Evolutionary conservation across 2,888 invertebrate genomes (phyloP), one percentile per base, ranked within the genome.

Genomic region (Platerodrilus igneus): DNA sequence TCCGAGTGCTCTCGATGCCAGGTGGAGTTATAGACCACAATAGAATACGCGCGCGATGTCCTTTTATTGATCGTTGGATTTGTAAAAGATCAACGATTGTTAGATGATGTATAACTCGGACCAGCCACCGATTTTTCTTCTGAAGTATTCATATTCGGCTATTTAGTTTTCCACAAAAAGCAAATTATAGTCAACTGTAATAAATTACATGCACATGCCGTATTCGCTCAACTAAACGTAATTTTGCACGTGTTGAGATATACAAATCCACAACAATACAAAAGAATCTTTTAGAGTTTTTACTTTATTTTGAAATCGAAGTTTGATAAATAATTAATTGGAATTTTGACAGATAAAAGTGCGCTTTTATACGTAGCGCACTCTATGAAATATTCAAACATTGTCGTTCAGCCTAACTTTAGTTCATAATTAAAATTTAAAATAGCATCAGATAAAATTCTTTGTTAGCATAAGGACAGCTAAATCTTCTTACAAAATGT

Each of bases 91-190:
- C 51, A 48, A 45, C 31, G 51, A 50, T 57, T 52, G 48, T 55
- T 43, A 41, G 43, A 35, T 18, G 37, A 50, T 42, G 40, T 39
- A 37, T 45, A 41, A 47, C 45, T 44, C 39, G 51, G 52, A 51
- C 54, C 51, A 50, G 53, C 55, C 54, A 57, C 52, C 56, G 51
- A 54, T 54, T 56, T 56, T 50, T 39, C 42, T 41, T 29, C 19
- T 28, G 20, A 37, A 41, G 39, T 40, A 37, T 47, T 29, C 41
- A 40, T 39, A 30, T 37, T 42, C 47, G 43, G 53, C 60, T 59
- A 62, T 62, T 62, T 62, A 61, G 58, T 58, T 55, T n/a, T 60
- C 61, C 61, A 61, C 63, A 63, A 62, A 62, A 63, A 61, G 56
- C 61, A 56, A 54, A 63, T 62, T 62, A 61, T 54, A 38, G 39